phyloP scores from a whole-genome alignment of 2,888 invertebrate genomes.

The Tinea pellionella region DNA sequence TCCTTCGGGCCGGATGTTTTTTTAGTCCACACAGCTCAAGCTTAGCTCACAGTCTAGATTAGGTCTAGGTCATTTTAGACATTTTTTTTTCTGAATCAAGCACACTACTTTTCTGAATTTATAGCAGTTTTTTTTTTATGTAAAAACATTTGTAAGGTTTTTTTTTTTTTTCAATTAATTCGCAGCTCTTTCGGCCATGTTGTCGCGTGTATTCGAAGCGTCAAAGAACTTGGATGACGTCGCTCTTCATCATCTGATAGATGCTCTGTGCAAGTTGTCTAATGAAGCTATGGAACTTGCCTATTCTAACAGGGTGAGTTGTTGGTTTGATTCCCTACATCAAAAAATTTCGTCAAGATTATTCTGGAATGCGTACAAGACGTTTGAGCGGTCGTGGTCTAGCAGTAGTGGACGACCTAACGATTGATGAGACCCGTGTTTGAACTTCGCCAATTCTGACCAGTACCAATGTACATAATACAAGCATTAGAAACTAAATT shows the following conservation, averaged over 20 bases:
- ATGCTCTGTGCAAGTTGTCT: slow-evolving; percentile 94
- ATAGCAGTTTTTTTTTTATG: not conserved
- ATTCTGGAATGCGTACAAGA: too few relatives aligned
- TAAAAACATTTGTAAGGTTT: too few relatives aligned
- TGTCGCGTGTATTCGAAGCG: slow-evolving; percentile 93
- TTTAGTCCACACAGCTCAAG: not conserved
- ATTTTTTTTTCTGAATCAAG: not conserved
- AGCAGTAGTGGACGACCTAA: too few relatives aligned
- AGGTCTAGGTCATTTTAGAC: not conserved
- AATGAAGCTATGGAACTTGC: slow-evolving; percentile 98
- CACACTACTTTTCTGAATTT: not conserved
- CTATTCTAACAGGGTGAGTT: slow-evolving; percentile 85
- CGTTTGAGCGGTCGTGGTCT: too few relatives aligned
- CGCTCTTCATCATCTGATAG: slow-evolving; percentile 94
- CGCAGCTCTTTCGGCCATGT: slow-evolving; percentile 83
- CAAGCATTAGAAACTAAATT: too few relatives aligned
- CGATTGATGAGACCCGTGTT: too few relatives aligned
- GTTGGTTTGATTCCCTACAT: too few relatives aligned
- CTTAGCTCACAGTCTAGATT: not conserved
- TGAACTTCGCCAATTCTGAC: too few relatives aligned
- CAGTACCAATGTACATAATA: too few relatives aligned
- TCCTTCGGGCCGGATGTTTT: not conserved
- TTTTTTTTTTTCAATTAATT: too few relatives aligned
- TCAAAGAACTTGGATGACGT: slow-evolving; percentile 94
- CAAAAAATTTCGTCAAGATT: too few relatives aligned